phyloP scores from a whole-genome alignment of 2,888 invertebrate genomes.

The Bellardia pandia region DNA sequence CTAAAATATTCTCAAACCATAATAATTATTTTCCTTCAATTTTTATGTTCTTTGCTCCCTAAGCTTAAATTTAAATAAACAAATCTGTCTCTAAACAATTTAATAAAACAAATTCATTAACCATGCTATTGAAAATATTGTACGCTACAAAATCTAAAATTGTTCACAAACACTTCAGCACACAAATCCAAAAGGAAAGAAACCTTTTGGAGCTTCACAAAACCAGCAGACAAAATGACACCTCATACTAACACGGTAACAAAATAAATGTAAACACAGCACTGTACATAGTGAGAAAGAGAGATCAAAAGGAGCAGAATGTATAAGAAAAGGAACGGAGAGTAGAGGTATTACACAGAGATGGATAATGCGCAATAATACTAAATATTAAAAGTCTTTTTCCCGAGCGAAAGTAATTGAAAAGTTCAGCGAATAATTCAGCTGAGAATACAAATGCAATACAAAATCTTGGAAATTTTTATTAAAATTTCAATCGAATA shows the following conservation, averaged over 20 bases:
- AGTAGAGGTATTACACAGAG: not conserved
- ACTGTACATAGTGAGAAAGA: not conserved
- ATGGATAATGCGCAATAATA: not conserved
- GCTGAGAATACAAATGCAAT: no score
- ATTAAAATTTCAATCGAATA: no score
- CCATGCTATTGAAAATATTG: not conserved
- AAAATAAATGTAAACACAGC: constrained; percentile 15
- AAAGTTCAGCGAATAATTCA: no score
- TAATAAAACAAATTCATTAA: constrained; percentile 50
- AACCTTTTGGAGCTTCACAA: constrained; percentile 17
- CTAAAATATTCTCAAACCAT: not conserved
- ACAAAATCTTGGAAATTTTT: not conserved
- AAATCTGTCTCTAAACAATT: constrained; percentile 37
- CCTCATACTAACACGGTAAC: constrained; percentile 37
- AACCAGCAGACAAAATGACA: constrained; percentile 51
- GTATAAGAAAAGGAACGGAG: not conserved
- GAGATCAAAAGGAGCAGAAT: not conserved
- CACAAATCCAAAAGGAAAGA: constrained; percentile 31
- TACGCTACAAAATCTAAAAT: constrained; percentile 55
- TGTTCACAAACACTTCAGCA: constrained; percentile 22
- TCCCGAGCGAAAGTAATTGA: no score
- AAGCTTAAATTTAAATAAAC: constrained; percentile 19
- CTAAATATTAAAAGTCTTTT: not conserved
- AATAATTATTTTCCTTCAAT: no score
- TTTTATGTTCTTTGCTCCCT: not conserved